These are phyloP conservation scores for Apolygus lucorum DNA, from an alignment of 1,140 invertebrate genomes.

Conservation along the genomic window DNA sequence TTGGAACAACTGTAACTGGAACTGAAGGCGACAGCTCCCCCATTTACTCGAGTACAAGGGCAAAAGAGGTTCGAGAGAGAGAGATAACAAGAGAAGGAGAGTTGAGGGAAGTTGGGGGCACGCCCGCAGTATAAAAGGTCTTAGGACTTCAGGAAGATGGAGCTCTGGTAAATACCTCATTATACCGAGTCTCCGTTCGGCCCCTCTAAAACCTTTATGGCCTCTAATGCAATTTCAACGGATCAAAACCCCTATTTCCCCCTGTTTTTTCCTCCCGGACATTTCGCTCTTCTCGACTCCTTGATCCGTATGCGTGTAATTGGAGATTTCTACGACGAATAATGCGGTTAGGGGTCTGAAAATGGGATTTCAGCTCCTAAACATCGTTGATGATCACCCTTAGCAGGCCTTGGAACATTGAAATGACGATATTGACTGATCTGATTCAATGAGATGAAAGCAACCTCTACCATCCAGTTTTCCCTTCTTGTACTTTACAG, in stretches of 20 bases:
- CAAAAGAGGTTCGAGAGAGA: neutral
- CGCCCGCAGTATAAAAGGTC: neutral
- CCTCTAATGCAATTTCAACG: neutral
- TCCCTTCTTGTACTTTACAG: no score
- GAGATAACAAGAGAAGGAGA: neutral
- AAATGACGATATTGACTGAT: no score
- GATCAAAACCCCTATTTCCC: no score
- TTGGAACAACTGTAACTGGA: neutral
- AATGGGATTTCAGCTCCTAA: no score
- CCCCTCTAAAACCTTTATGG: slow-evolving; percentile 8
- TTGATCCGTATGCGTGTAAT: no score
- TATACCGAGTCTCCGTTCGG: slow-evolving; percentile 2
- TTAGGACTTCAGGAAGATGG: neutral
- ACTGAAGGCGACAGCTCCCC: neutral
- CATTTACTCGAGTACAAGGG: neutral
- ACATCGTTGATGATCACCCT: no score
- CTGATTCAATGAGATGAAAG: no score
- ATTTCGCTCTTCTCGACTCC: neutral
- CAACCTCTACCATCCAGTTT: no score
- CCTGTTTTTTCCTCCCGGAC: no score
- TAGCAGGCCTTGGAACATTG: no score
- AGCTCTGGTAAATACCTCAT: slow-evolving; percentile 15
- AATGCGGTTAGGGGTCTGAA: no score
- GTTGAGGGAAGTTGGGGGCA: neutral
- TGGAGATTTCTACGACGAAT: no score